A percentile compares a stretch with the other conserved stretches of the same genome.
Conservation (phyloP, 1,140 invertebrate genomes). For the Amyelois transitella region DNA sequence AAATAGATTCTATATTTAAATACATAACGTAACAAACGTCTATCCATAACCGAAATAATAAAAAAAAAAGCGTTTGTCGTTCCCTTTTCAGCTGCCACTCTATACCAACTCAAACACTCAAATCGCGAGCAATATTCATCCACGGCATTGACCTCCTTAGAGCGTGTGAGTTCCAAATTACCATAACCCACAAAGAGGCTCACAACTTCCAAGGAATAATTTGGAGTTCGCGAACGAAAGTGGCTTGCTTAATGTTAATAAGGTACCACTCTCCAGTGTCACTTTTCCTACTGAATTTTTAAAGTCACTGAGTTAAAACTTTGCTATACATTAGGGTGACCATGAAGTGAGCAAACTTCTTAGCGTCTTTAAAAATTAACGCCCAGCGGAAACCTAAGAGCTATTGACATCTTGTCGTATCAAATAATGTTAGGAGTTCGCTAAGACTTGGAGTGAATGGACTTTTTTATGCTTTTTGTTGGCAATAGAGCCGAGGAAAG, state of each 20-base stretch:
- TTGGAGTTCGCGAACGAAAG: conserved; percentile 22
- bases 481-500: neutral
- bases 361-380: conserved; percentile 3
- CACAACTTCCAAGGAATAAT: conserved; percentile 3
- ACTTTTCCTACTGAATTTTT: conserved; percentile 49
- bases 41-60: too few species aligned
- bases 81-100: neutral
- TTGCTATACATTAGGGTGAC: conserved; percentile 29
- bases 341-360: conserved; percentile 6
- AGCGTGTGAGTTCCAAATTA: conserved; percentile 2
- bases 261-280: conserved; percentile 32
- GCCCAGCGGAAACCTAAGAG: neutral
- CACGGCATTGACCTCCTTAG: neutral
- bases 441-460: neutral
- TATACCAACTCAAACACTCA: neutral
- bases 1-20: too few species aligned
- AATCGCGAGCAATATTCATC: conserved; percentile 2
- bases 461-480: neutral
- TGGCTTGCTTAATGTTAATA: conserved; percentile 46
- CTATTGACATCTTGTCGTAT: neutral
- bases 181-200: conserved; percentile 5
- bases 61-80: neutral
- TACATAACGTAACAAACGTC: too few species aligned
- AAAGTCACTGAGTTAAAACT: conserved; percentile 36
- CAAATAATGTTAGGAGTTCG: conserved; percentile 1